Conservation (phyloP, 2,113 vertebrate genomes). For the Paramormyrops kingsleyae region DNA sequence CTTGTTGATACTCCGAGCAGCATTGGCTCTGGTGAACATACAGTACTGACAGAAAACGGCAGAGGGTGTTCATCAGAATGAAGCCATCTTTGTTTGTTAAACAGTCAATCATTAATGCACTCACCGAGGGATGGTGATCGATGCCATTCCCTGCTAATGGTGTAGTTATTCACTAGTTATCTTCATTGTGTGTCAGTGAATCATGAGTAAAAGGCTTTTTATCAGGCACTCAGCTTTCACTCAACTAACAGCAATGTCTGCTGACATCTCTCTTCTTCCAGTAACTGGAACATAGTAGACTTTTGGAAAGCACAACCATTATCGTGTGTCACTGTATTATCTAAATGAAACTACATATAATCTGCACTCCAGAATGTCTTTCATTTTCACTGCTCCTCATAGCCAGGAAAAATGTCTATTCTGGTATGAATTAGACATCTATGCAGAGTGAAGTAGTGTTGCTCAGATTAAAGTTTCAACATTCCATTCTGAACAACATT, state of each 20-base stretch:
- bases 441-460: neutral
- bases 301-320: neutral
- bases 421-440: neutral
- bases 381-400: neutral
- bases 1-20: neutral
- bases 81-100: slow-evolving; percentile 12
- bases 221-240: neutral
- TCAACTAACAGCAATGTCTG: neutral
- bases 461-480: neutral
- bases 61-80: neutral
- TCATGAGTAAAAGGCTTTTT: neutral
- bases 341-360: neutral
- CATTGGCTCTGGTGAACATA: neutral
- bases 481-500: neutral
- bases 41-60: neutral
- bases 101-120: neutral
- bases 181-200: neutral
- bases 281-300: neutral
- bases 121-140: neutral
- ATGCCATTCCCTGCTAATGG: neutral
- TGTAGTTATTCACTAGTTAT: neutral
- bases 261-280: neutral
- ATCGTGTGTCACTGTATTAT: neutral
- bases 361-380: neutral
- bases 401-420: neutral